Base-by-base conservation (phyloP, 2,113 vertebrate species). In the Cynoglossus semilaevis region DNA sequence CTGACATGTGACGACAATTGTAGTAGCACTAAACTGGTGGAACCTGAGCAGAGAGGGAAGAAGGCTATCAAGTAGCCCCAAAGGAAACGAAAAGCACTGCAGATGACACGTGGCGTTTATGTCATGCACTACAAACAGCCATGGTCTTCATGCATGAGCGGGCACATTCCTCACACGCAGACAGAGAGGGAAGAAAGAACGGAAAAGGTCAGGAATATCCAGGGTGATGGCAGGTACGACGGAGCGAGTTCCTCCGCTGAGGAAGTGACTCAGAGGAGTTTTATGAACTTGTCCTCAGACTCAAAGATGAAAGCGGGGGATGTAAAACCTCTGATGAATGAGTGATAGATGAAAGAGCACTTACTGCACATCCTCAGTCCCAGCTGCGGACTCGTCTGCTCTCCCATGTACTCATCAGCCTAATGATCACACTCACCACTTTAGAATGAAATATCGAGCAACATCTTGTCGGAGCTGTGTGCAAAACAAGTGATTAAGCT, bases 321-420 rank as follows among this genome's bases (percentile, higher is more conserved):
- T 19, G 58, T 34, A 51, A 57, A 45, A 57, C 67, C 43, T 47
- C 34, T 49, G 59, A 79, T 67, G 74, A 78, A 75, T 63, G 67
- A 70, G 67, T 68, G 63, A 70, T 69, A 63, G 56, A 83, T 73
- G 48, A 58, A 72, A 76, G 70, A 79, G 88, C 88, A 86, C 88
- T 89, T 87, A 89, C 67, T 72, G 61, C 70, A 75, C 80, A 72
- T 57, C 57, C 52, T 48, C 17, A 37, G 59, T 51, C 55, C 60
- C 67, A 72, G 63, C 54, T 55, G 72, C 9, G 43, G 13, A 66
- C 55, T 40, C 62, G 19, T 17, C 40, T 40, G 44, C 40, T 58
- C 63, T 7, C 59, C 54, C 34, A 15, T 36, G 47, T 58, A 57
- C 61, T 66, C 62, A 70, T 43, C 58, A n/a, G 55, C 54, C 51